Conservation (phyloP, 2,113 vertebrate genomes). For the Eira barbara region DNA sequence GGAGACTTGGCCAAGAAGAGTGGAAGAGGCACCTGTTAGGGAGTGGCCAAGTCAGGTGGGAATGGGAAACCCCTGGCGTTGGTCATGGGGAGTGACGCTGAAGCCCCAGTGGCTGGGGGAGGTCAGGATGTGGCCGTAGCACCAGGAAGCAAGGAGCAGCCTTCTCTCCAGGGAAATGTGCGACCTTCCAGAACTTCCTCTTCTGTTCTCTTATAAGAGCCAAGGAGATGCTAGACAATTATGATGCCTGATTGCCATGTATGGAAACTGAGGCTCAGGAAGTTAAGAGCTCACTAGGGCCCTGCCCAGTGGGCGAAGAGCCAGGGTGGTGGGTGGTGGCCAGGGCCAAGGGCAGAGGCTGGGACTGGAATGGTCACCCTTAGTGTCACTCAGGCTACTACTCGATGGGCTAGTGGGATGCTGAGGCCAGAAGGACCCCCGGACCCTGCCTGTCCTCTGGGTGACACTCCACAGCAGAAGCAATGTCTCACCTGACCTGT, state of each 20-base stretch:
- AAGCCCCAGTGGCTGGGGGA: background rate
- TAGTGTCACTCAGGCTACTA: background rate
- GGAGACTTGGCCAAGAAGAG: background rate
- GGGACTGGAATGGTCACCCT: background rate
- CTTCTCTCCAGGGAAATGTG: background rate
- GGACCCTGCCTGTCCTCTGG: background rate
- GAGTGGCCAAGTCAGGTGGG: background rate
- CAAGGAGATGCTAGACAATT: background rate
- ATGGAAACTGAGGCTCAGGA: background rate
- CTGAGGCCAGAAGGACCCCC: background rate
- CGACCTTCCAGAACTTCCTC: background rate
- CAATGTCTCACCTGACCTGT: fast-evolving
- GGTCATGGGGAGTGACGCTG: fast-evolving
- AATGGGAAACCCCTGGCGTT: background rate
- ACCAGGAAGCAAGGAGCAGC: background rate
- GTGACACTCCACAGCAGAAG: background rate
- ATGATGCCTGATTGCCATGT: background rate
- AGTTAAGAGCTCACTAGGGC: fast-evolving
- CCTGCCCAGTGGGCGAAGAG: background rate
- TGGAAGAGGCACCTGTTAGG: too few species aligned
- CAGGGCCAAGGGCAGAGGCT: background rate
- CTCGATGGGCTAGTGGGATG: background rate
- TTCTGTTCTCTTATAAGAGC: background rate
- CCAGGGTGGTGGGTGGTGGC: background rate
- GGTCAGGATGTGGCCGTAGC: background rate